These are phyloP conservation scores for Heterodera schachtii DNA, from an alignment of 1,140 invertebrate species.

Conservation along the genomic window DNA sequence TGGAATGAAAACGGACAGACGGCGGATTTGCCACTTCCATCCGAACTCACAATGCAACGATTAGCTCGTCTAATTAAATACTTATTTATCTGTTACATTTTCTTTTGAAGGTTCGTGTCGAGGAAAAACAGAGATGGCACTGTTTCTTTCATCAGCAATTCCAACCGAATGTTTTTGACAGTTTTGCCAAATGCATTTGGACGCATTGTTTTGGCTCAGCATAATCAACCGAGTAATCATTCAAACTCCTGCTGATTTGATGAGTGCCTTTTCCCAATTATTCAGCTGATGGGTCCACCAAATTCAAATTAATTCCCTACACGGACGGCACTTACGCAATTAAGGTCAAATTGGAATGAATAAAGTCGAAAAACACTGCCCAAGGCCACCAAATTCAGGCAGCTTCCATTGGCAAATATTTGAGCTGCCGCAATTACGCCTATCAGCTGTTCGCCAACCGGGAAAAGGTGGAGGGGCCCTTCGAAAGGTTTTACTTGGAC, in stretches of 20 bases:
- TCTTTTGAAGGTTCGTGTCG: background rate
- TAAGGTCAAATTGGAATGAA: background rate
- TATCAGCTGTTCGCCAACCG: background rate
- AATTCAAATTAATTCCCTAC: background rate
- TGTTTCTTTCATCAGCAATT: background rate
- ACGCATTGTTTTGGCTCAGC: background rate
- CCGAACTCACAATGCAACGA: background rate
- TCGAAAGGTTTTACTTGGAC: background rate
- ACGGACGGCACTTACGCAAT: background rate
- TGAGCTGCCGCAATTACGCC: background rate
- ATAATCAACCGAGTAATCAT: background rate
- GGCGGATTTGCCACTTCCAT: slow-evolving; percentile 1
- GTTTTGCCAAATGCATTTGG: background rate
- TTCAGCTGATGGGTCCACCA: background rate
- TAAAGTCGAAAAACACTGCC: too few species aligned
- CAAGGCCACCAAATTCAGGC: background rate
- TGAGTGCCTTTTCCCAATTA: too few species aligned
- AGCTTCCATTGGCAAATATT: background rate
- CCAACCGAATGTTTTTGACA: background rate
- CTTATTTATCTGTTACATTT: background rate
- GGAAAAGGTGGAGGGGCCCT: background rate
- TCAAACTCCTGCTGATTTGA: too few species aligned
- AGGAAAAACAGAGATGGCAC: background rate
- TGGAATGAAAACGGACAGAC: slow-evolving; percentile 1
- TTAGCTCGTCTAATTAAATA: background rate